A percentile compares a stretch with the other conserved stretches of the same genome.
phyloP scores from a whole-genome alignment of 30 jellyfish, hydroid and myxozoan genomes.

The Mastigias papua region DNA sequence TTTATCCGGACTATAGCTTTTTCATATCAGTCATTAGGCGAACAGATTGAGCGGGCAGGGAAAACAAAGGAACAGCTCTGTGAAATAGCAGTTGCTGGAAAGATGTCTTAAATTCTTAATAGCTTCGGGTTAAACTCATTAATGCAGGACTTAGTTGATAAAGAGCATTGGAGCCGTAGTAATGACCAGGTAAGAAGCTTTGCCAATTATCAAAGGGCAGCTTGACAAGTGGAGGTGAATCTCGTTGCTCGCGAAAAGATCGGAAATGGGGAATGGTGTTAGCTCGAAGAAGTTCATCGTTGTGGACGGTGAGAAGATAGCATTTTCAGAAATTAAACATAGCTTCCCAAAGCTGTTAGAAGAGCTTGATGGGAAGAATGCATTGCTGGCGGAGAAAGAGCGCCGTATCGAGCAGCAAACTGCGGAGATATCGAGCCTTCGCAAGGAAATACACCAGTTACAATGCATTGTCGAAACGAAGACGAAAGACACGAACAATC shows the following conservation, averaged over 20 bases:
- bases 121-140: neutral
- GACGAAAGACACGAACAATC: constrained; percentile 20
- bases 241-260: neutral
- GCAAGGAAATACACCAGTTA: constrained; percentile 83
- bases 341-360: constrained; percentile 75
- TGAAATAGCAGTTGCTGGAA: neutral
- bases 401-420: constrained; percentile 56
- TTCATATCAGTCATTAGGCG: neutral
- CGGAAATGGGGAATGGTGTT: constrained; percentile 94
- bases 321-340: constrained; percentile 48
- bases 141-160: neutral
- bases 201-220: neutral
- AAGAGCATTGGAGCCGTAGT: neutral
- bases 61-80: neutral
- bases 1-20: neutral
- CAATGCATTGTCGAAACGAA: constrained; percentile 85
- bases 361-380: constrained; percentile 71
- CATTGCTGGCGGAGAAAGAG: constrained; percentile 52
- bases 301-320: constrained; percentile 83
- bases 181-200: neutral
- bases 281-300: constrained; percentile 65
- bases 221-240: neutral
- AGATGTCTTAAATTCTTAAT: neutral
- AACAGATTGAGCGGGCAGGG: neutral
- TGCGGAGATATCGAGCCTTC: constrained; percentile 65